Base-by-base conservation (phyloP, 2,113 vertebrate species). In the Riparia riparia region DNA sequence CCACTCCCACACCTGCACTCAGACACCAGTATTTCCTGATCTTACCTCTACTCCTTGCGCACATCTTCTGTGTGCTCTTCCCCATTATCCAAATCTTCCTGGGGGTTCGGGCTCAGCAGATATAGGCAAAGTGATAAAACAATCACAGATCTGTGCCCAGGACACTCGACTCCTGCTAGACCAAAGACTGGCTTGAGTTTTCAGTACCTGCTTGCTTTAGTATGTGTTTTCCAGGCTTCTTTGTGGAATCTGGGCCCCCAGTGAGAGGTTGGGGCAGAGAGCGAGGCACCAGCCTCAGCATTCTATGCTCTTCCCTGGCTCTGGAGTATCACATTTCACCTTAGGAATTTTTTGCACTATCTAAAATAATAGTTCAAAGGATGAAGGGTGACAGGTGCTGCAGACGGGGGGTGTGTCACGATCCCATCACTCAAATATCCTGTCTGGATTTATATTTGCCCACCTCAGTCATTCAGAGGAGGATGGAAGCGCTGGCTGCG, bases 321-420 rank as follows among this genome's bases (percentile, higher is more conserved):
- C 77, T 60, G 12, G 28, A 16, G 15, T 74, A 66, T 69, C 70
- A 60, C 73, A 9, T 86, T 96, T 93, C 9, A 0, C 41, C 24
- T 64, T 20, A 64, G 71, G 58, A 93, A 29, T 74, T 54, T 78
- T 91, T 94, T 89, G 4, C 19, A 10, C 24, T 60, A 7, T 60
- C 56, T 76, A 41, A 91, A 93, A 64, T 34, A 51, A 47, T 44
- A 76, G 49, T 79, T 94, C 49, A 74, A 76, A 87, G 70, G 53
- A 79, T 32, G 63, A 71, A 61, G 17, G 24, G 37, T 2, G 18
- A 56, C 73, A 82, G 90, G 53, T 95, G 66, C 49, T 90, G 71
- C 0, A 3, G 45, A 26, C 9, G 34, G 22, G 31, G 44, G 24
- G 5, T 64, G 54, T 63, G 57, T 65, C 80, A 83, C 37, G 63